Conservation (phyloP, 2,888 invertebrate species). For the Clepsis dumicolana region DNA sequence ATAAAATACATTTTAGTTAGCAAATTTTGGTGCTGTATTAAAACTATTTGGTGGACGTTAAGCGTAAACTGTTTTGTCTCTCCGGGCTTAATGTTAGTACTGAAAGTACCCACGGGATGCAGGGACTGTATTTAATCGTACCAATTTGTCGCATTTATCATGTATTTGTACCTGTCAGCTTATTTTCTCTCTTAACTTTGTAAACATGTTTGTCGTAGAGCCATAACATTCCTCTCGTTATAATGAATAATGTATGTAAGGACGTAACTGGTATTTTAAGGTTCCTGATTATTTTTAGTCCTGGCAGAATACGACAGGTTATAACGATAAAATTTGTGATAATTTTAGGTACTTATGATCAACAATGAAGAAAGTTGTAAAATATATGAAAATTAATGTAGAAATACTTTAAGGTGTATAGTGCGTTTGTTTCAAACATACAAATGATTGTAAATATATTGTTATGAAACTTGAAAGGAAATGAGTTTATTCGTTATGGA, state of each 20-base stretch:
- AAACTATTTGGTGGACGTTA: conserved; percentile 24
- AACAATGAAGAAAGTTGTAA: conserved; percentile 55
- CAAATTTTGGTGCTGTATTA: conserved; percentile 39
- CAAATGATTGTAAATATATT: conserved; percentile 30
- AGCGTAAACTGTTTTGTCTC: conserved; percentile 18
- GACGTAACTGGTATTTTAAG: conserved; percentile 65
- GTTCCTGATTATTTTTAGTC: conserved; percentile 68
- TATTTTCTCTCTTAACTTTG: conserved; percentile 37
- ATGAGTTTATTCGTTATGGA: conserved; percentile 7
- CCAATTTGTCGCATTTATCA: conserved; percentile 45
- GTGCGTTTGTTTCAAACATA: conserved; percentile 38
- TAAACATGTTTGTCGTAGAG: conserved; percentile 49
- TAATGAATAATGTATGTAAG: conserved; percentile 46
- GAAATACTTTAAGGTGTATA: conserved; percentile 32
- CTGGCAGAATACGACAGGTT: conserved; percentile 58
- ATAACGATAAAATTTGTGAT: conserved; percentile 73
- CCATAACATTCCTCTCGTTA: conserved; percentile 67
- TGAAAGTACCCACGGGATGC: conserved; percentile 30
- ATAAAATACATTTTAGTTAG: conserved; percentile 37
- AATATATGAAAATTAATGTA: conserved; percentile 66
- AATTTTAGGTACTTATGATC: conserved; percentile 78
- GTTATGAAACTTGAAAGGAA: conserved; percentile 27
- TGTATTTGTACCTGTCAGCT: conserved; percentile 47
- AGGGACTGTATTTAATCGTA: conserved; percentile 37
- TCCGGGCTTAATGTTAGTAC: conserved; percentile 39